Conservation (phyloP, 2,113 vertebrate species). For the Epinephelus cyanopodus region DNA sequence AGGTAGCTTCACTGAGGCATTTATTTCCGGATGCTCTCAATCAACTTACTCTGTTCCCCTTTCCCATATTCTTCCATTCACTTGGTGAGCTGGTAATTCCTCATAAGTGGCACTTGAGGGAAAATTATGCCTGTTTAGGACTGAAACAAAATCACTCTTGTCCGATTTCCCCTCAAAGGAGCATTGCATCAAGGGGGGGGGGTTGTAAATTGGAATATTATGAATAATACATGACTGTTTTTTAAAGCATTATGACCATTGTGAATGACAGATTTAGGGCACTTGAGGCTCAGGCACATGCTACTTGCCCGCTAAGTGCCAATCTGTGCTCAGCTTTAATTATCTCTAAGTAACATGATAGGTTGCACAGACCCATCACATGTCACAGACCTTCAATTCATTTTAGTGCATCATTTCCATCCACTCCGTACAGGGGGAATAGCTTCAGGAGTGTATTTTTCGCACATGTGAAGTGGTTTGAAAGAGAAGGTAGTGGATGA, state of each 20-base stretch:
- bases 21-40: conserved; percentile 30
- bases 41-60: conserved; percentile 3
- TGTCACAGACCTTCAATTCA: conserved; percentile 44
- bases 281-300: conserved; percentile 22
- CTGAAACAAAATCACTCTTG: conserved; percentile 34
- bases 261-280: conserved; percentile 68
- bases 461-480: conserved; percentile 47
- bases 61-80: conserved; percentile 23
- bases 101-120: conserved; percentile 54
- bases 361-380: conserved; percentile 42
- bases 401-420: conserved; percentile 40
- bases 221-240: conserved; percentile 65
- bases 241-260: conserved; percentile 54
- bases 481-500: conserved; percentile 42
- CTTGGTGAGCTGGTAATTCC: conserved; percentile 34
- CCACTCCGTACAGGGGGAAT: neutral
- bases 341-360: conserved; percentile 60
- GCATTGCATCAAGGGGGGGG: conserved; percentile 19
- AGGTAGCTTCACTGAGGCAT: conserved; percentile 14
- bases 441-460: conserved; percentile 27
- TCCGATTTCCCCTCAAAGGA: conserved; percentile 10
- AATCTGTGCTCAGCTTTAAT: conserved; percentile 58
- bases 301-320: conserved; percentile 28
- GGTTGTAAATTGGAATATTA: conserved; percentile 51
- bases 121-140: conserved; percentile 42